phyloP scores from a whole-genome alignment of 1,140 invertebrate genomes.

The Dreissena rostriformis region DNA sequence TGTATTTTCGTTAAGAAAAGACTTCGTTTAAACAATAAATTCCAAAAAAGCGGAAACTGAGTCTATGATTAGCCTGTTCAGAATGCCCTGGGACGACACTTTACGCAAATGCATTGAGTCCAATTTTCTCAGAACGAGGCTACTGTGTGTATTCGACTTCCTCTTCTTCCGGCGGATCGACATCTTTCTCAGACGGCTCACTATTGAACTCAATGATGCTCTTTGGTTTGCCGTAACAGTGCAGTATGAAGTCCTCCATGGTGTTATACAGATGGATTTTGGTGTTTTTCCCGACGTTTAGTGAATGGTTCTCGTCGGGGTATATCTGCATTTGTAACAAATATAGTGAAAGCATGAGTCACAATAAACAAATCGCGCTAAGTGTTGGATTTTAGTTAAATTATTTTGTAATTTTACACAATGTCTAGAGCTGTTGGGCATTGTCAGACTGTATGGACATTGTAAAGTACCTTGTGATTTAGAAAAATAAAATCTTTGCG shows the following conservation, averaged over 20 bases:
- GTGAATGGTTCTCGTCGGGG: conserved; percentile 92
- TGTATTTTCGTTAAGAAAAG: no score
- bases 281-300: conserved; percentile 87
- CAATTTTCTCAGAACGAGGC: no score
- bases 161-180: conserved; percentile 20
- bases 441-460: no score
- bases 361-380: background rate
- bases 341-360: background rate
- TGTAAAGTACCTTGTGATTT: background rate
- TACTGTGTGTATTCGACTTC: background rate
- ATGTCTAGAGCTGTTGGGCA: no score
- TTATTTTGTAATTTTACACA: background rate
- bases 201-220: conserved; percentile 60
- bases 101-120: no score
- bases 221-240: conserved; percentile 54
- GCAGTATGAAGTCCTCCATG: conserved; percentile 91
- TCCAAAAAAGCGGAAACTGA: no score
- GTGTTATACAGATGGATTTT: conserved; percentile 92
- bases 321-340: conserved; percentile 88
- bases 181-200: conserved; percentile 35
- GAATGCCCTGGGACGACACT: no score
- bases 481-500: background rate
- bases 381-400: background rate
- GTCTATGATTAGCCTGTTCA: no score
- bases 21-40: no score